These are phyloP conservation scores for Eulemur rubriventer DNA, from an alignment of 2,797 vertebrate genomes.

Conservation along the genomic window DNA sequence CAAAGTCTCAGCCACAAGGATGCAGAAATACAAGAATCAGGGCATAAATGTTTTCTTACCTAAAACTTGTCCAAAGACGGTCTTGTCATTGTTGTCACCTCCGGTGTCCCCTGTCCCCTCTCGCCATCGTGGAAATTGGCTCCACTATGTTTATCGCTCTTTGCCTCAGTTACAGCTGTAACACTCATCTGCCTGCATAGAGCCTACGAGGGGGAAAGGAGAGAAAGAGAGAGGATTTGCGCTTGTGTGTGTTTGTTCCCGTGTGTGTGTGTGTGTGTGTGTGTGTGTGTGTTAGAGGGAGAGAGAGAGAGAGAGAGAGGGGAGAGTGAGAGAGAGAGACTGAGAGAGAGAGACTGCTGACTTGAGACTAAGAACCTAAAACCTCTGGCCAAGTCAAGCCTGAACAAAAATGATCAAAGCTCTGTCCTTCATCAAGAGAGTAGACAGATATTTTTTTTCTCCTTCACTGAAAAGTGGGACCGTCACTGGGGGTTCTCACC, in stretches of 20 bases:
- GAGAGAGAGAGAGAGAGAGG: background rate
- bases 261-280: background rate
- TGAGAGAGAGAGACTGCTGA: constrained; percentile 76
- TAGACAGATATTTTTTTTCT: constrained; percentile 76
- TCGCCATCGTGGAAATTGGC: constrained; percentile 84
- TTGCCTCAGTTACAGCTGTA: constrained; percentile 85
- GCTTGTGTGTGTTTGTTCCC: constrained; percentile 33
- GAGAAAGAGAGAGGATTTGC: constrained; percentile 28
- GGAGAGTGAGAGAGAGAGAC: background rate
- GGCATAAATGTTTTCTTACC: constrained; percentile 84
- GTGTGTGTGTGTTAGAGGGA: background rate
- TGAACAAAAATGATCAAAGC: constrained; percentile 88
- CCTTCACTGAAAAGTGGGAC: constrained; percentile 80
- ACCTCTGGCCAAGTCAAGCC: constrained; percentile 86
- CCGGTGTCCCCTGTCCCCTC: constrained; percentile 81
- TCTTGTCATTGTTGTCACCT: constrained; percentile 84
- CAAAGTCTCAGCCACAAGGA: constrained; percentile 75
- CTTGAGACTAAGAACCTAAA: constrained; percentile 84
- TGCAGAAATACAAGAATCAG: constrained; percentile 67
- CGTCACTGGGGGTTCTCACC: constrained; percentile 87
- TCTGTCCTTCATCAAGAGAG: constrained; percentile 84
- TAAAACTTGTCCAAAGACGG: constrained; percentile 84
- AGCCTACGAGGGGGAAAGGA: constrained; percentile 75
- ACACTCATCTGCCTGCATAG: constrained; percentile 84
- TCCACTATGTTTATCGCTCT: constrained; percentile 82